Percentiles rank a stretch among this genome's conserved stretches.
Conservation (phyloP, 1,140 invertebrate genomes). For the Odontomachus brunneus region DNA sequence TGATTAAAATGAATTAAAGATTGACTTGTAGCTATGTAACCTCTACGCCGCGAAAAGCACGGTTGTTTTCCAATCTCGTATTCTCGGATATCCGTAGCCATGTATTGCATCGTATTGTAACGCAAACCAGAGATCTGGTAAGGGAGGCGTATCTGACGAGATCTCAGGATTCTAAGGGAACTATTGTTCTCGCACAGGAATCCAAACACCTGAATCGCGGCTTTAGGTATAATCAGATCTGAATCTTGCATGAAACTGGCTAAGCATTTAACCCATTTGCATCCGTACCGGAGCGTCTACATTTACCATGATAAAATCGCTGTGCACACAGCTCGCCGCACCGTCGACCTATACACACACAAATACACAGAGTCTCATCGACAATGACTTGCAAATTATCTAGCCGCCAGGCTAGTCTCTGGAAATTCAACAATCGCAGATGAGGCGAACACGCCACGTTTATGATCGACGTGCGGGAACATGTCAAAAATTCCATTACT, state of each 20-base stretch:
- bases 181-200: constrained; percentile 39
- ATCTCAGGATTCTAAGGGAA: constrained; percentile 8
- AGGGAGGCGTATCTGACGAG: constrained; percentile 18
- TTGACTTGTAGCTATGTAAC: no score
- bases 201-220: constrained; percentile 42
- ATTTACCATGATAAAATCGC: constrained; percentile 11
- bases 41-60: no score
- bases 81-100: not conserved
- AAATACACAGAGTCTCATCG: not conserved
- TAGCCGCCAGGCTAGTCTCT: not conserved
- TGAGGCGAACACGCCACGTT: not conserved
- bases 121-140: constrained; percentile 22
- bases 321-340: not conserved
- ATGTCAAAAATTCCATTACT: constrained; percentile 6
- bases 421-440: constrained; percentile 13
- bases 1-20: no score
- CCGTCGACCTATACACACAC: not conserved
- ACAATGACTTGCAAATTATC: constrained; percentile 33
- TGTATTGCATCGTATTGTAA: not conserved
- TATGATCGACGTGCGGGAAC: not conserved
- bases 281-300: constrained; percentile 12
- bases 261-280: constrained; percentile 51
- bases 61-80: not conserved
- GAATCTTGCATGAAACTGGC: constrained; percentile 34
- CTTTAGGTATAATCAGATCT: constrained; percentile 46